Conservation (phyloP, 2,797 vertebrate genomes). For the Iguana delicatissima region DNA sequence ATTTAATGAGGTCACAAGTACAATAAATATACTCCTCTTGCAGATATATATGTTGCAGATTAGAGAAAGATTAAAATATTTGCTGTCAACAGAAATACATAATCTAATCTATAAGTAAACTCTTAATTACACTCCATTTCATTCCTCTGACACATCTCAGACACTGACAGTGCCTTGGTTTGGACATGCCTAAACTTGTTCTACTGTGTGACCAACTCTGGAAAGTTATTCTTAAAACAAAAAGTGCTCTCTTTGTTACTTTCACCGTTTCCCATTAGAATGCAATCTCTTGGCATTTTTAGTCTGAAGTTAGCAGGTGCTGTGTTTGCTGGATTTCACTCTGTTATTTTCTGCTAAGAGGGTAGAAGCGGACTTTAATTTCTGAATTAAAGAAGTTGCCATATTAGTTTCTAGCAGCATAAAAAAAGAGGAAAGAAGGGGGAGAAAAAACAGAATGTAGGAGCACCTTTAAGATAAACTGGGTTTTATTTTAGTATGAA, state of each 20-base stretch:
- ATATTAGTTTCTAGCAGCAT: too few relatives aligned
- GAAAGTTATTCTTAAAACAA: not conserved
- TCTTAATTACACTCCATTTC: not conserved
- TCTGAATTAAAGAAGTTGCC: not conserved
- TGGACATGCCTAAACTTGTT: not conserved
- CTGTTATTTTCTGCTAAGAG: not conserved
- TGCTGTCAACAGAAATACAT: not conserved
- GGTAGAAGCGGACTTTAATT: too few relatives aligned
- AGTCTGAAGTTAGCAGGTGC: not conserved
- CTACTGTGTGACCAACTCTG: not conserved
- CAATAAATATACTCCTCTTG: not conserved
- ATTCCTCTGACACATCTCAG: not conserved
- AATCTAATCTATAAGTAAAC: conserved; percentile 7
- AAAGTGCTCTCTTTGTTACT: not conserved
- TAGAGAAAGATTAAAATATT: not conserved
- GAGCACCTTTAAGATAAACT: too few relatives aligned
- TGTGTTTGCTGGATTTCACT: not conserved
- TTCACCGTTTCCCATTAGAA: not conserved
- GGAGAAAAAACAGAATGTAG: too few relatives aligned
- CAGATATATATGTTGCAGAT: not conserved
- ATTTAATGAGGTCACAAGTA: not conserved
- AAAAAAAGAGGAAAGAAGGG: too few relatives aligned
- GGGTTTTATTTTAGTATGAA: too few relatives aligned
- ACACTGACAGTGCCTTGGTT: too few relatives aligned
- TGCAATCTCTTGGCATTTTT: not conserved